A percentile compares a stretch with the other conserved stretches of the same genome.
These are phyloP conservation scores for Drepana falcataria DNA, from an alignment of 2,888 invertebrate species.

Conservation along the genomic window DNA sequence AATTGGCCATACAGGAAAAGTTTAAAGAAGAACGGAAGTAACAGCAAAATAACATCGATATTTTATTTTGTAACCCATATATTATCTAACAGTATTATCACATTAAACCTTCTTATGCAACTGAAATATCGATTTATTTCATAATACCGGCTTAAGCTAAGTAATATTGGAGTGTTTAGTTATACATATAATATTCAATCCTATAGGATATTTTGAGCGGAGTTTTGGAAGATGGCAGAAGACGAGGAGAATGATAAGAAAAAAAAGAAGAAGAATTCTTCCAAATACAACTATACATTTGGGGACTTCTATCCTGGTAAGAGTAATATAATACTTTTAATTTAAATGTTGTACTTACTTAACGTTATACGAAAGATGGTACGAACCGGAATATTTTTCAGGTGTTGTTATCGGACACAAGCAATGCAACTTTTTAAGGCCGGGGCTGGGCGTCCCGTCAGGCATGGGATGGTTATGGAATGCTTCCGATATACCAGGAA, in stretches of 20 bases:
- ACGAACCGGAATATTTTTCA: constrained; percentile 10
- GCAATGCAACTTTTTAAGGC: constrained; percentile 63
- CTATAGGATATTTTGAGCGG: constrained; percentile 5
- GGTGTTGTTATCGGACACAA: constrained; percentile 77
- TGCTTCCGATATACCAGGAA: constrained; percentile 49
- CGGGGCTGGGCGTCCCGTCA: constrained; percentile 76
- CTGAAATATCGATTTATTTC: constrained; percentile 12
- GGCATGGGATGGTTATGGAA: constrained; percentile 86
- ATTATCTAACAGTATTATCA: constrained; percentile 22
- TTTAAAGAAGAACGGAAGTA: constrained; percentile 40
- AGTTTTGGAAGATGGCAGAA: constrained; percentile 41
- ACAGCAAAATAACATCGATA: constrained; percentile 33
- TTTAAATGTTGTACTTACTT: background rate
- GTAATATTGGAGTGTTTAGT: too few species aligned
- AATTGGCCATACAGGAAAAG: constrained; percentile 59
- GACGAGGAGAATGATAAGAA: constrained; percentile 55
- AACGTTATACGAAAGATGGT: background rate
- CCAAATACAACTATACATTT: constrained; percentile 70
- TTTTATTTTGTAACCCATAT: constrained; percentile 74
- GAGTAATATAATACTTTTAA: background rate
- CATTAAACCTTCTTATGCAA: constrained; percentile 29
- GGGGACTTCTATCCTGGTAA: constrained; percentile 75
- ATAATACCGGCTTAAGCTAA: background rate
- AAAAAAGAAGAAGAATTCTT: constrained; percentile 60
- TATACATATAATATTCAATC: background rate